phyloP scores from a whole-genome alignment of 1,140 invertebrate genomes.

The Elymnias hypermnestra region DNA sequence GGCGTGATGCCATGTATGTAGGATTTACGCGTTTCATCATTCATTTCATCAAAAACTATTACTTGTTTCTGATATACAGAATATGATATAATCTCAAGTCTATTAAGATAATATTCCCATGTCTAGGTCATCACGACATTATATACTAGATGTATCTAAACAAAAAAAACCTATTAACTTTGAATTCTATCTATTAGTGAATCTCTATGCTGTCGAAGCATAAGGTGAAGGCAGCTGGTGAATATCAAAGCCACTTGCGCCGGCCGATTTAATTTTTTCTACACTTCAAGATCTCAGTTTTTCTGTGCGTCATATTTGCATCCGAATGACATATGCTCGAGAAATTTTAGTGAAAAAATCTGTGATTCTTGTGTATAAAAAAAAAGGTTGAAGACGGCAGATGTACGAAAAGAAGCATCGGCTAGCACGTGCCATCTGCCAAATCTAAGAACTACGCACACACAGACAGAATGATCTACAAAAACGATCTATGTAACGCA shows the following conservation, averaged over 20 bases:
- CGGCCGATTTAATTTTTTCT: slow-evolving; percentile 61
- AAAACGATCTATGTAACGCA: slow-evolving; percentile 32
- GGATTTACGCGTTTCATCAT: no score
- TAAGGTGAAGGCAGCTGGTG: slow-evolving; percentile 46
- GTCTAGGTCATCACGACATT: no score
- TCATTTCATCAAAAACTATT: no score
- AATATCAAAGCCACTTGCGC: slow-evolving; percentile 29
- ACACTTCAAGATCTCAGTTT: slow-evolving; percentile 34
- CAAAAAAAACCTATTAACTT: no score
- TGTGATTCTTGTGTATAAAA: slow-evolving; percentile 27
- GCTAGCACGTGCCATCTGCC: slow-evolving; percentile 71
- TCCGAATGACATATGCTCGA: slow-evolving; percentile 59
- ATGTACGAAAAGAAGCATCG: slow-evolving; percentile 65
- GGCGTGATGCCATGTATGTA: no score
- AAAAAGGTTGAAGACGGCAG: slow-evolving; percentile 60
- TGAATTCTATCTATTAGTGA: slow-evolving; percentile 4
- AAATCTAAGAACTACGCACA: slow-evolving; percentile 66
- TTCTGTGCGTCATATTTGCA: slow-evolving; percentile 63
- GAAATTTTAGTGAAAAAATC: slow-evolving; percentile 44
- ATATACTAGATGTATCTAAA: no score
- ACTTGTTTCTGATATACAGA: no score
- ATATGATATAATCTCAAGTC: no score
- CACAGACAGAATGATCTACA: slow-evolving; percentile 20
- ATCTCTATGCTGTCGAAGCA: slow-evolving; percentile 6
- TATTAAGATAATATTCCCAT: no score